Conservation (phyloP, 2,888 invertebrate species). For the Pyrrhosoma nymphula region DNA sequence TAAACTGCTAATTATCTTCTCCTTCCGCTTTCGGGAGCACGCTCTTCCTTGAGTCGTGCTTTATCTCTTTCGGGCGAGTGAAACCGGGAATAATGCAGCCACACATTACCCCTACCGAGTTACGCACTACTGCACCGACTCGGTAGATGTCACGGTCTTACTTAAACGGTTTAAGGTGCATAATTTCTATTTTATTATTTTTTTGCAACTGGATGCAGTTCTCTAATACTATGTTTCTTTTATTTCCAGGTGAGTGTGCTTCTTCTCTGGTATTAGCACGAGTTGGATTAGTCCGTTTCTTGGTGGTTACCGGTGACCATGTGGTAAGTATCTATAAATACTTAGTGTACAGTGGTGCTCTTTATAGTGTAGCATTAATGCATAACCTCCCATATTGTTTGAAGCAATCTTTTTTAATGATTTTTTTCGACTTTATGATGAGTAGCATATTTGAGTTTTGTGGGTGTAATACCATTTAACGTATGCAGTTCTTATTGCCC, state of each 20-base stretch:
- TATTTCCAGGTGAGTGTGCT: constrained; percentile 31
- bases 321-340: neutral
- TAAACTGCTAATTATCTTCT: neutral
- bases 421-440: too few relatives aligned
- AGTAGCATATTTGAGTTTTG: too few relatives aligned
- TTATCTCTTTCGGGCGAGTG: constrained; percentile 19
- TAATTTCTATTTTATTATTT: neutral
- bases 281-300: neutral
- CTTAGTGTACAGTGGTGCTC: too few relatives aligned
- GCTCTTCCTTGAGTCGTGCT: constrained; percentile 17
- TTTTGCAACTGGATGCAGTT: neutral
- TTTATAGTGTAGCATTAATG: too few relatives aligned
- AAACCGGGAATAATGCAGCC: neutral
- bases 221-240: neutral
- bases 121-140: neutral
- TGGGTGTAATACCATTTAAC: too few relatives aligned
- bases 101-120: neutral
- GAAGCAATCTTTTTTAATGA: too few relatives aligned
- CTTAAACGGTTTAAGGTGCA: neutral
- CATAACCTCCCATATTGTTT: too few relatives aligned
- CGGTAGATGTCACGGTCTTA: neutral
- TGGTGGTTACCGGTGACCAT: neutral
- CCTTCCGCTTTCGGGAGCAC: neutral
- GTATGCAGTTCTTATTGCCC: too few relatives aligned
- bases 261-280: neutral